Evolutionary conservation across 37 sponge, comb jelly and placozoan genomes (phyloP), one percentile per base, ranked within the genome.

Genomic region (Halichondria panicea): DNA sequence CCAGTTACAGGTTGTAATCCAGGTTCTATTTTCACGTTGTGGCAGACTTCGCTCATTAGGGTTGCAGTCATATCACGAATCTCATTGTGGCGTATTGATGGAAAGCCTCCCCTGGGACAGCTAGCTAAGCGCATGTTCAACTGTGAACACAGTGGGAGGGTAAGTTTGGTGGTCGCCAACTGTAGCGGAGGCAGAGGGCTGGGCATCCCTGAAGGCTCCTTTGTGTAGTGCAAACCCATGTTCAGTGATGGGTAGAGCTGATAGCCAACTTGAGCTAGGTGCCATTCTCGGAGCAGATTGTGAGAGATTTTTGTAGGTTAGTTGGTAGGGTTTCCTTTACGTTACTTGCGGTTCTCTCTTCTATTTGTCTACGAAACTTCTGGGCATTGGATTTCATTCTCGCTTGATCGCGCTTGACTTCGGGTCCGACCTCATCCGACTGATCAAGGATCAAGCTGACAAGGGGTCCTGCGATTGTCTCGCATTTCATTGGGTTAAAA

Each of bases 221-320:
- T 72, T 82, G 27, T 74, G 82, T 45, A 80, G 50, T 21, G 71
- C 71, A 70, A 70, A 80, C 18, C 81, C 81, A 38, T 80, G 81
- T 62, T 71, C 81, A 8, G 35, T 19, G n/a, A 79, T 44, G 15
- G 80, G 71, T 58, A 70, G 71, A 2, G 70, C 37, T 11, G 80
- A 33, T 0, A 69, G 61, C 70, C 80, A 79, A 5, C 36, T 44
- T 5, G 80, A 79, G n/a, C n/a, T n/a, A n/a, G 1, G 80, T 43
- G 1, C 71, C 80, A 60, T 79, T 79, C 71, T 79, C 63, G 21
- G 58, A 36, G 15, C 52, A 21, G 19, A 45, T 15, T 5, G 34
- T 63, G 35, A 76, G 22, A 53, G 52, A 33, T 53, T 71, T 24
- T 18, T 4, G 7, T 3, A 76, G 53, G 4, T 40, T 63, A 11